Evolutionary conservation across 1,140 invertebrate species (phyloP).

Genomic region (Anoplolepis gracilipes): DNA sequence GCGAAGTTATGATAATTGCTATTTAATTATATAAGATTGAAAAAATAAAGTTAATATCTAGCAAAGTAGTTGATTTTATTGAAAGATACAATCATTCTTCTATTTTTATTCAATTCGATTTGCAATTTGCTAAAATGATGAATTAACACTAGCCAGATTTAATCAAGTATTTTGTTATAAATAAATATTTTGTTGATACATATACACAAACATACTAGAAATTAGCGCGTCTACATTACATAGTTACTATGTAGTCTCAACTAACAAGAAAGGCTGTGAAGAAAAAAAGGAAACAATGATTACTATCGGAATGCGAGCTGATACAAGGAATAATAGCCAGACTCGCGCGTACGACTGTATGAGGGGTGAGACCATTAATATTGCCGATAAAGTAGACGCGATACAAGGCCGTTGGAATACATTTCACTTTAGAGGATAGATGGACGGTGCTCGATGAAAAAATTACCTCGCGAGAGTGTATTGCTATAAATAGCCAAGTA

Average conservation of each 20-base stretch:
- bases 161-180: not conserved
- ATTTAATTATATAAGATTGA: not conserved
- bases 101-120: not conserved
- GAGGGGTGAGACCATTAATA: constrained; percentile 75
- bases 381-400: constrained; percentile 72
- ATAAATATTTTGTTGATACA: constrained; percentile 12
- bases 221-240: not conserved
- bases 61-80: not conserved
- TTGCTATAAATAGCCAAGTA: constrained; percentile 70
- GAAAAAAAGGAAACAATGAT: constrained; percentile 48
- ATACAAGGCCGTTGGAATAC: constrained; percentile 63
- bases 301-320: constrained; percentile 59
- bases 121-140: not conserved
- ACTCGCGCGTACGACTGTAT: constrained; percentile 50
- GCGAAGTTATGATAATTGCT: not conserved
- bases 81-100: no score
- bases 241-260: not conserved
- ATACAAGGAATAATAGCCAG: constrained; percentile 63
- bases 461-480: constrained; percentile 43
- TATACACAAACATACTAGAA: not conserved
- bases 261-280: constrained; percentile 3
- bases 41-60: not conserved
- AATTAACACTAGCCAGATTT: not conserved
- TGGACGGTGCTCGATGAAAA: constrained; percentile 44
- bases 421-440: constrained; percentile 70